Conservation (phyloP, 2,797 vertebrate species). For the Fistularia commersonii region DNA sequence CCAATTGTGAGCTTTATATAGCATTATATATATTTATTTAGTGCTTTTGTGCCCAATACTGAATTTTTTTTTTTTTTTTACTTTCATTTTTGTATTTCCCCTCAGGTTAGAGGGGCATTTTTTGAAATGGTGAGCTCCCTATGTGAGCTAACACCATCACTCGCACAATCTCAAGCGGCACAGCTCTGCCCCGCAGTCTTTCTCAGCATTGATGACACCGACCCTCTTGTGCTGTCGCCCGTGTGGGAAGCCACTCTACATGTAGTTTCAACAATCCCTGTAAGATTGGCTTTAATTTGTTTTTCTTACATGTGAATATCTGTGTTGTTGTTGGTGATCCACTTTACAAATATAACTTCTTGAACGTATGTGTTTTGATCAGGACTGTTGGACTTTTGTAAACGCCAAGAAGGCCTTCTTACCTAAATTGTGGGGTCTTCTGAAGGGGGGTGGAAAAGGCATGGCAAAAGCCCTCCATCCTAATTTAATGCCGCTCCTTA, state of each 20-base stretch:
- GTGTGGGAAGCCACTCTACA: slow-evolving; percentile 94
- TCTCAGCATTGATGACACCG: slow-evolving; percentile 89
- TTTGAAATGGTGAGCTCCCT: slow-evolving; percentile 87
- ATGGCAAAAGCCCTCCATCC: slow-evolving; percentile 87
- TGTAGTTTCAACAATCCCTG: slow-evolving; percentile 80
- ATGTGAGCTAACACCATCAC: slow-evolving; percentile 80
- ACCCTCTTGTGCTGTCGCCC: slow-evolving; percentile 87
- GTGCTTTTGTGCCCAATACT: too few relatives aligned
- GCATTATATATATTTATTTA: too few relatives aligned
- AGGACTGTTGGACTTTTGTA: slow-evolving; percentile 95
- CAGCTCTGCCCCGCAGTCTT: slow-evolving; percentile 86
- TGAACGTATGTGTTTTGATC: slow-evolving; percentile 1
- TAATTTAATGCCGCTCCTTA: slow-evolving; percentile 92
- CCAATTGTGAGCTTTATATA: too few relatives aligned
- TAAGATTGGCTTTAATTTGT: slow-evolving; percentile 50
- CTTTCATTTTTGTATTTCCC: background rate
- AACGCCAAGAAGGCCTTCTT: slow-evolving; percentile 90
- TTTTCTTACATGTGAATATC: slow-evolving; percentile 1
- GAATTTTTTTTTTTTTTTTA: too few relatives aligned
- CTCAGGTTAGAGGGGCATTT: slow-evolving; percentile 91
- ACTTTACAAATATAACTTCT: background rate
- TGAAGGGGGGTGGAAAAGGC: slow-evolving; percentile 89
- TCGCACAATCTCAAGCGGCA: slow-evolving; percentile 82
- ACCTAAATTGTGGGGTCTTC: slow-evolving; percentile 86
- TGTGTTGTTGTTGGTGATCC: background rate